phyloP scores from a whole-genome alignment of 2,113 vertebrate genomes.

The Eupsittula cactorum region DNA sequence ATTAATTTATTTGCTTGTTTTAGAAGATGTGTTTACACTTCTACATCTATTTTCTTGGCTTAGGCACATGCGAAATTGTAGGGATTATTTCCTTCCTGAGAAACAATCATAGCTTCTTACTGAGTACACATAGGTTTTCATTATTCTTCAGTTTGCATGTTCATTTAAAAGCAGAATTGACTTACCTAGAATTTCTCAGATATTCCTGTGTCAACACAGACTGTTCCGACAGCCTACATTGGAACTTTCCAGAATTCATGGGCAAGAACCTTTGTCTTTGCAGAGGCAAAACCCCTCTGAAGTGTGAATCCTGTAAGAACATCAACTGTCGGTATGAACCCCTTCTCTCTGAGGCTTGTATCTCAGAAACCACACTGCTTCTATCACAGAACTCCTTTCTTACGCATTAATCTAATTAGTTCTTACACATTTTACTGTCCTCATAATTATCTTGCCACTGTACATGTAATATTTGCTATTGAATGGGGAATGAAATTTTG shows the following conservation, averaged over 20 bases:
- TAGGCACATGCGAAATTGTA: not conserved
- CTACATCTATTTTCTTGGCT: not conserved
- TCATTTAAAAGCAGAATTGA: not conserved
- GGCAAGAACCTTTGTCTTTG: not conserved
- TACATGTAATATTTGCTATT: not conserved
- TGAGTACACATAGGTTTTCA: not conserved
- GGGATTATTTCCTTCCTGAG: not conserved
- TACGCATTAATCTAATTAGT: not conserved
- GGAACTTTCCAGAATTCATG: not conserved
- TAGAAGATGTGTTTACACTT: not conserved
- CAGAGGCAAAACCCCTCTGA: not conserved
- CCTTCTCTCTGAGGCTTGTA: fast-evolving
- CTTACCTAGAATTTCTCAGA: not conserved
- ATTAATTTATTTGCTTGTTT: not conserved
- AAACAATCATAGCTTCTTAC: not conserved
- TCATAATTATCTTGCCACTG: not conserved
- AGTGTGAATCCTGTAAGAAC: not conserved
- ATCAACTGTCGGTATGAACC: fast-evolving
- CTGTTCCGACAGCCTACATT: not conserved
- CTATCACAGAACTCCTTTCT: not conserved
- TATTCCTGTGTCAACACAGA: not conserved
- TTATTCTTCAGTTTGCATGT: not conserved
- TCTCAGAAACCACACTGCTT: not conserved
- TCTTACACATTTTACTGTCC: not conserved
- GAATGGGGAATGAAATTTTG: not conserved